phyloP scores from a whole-genome alignment of 2,888 invertebrate species.

The Phrixothrix hirtus region DNA sequence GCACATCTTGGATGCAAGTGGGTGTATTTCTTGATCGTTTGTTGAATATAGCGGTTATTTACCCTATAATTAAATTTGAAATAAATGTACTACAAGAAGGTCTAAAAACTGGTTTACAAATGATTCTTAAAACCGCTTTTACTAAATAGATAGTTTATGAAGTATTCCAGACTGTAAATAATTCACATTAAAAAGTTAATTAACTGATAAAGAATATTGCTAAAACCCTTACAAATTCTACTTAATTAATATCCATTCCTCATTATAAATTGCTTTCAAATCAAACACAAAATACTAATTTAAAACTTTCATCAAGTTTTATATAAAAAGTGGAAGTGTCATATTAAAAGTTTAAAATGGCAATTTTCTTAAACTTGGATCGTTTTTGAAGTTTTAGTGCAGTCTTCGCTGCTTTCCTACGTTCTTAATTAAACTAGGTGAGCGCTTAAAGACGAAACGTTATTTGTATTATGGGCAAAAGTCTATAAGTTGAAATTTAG shows the following conservation, averaged over 20 bases:
- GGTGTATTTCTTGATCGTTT: conserved; percentile 7
- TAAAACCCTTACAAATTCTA: too few species aligned
- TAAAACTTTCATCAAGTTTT: conserved; percentile 16
- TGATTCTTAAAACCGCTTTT: too few species aligned
- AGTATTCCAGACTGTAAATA: too few species aligned
- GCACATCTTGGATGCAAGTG: conserved; percentile 2
- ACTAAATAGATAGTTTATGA: too few species aligned
- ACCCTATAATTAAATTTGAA: conserved; percentile 19
- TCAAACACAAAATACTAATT: conserved; percentile 9
- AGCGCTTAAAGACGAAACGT: conserved; percentile 25
- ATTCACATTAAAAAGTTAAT: too few species aligned
- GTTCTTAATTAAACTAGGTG: conserved; percentile 43
- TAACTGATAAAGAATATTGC: too few species aligned
- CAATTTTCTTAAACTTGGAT: conserved; percentile 28
- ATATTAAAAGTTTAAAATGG: conserved; percentile 26
- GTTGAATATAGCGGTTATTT: conserved; percentile 19
- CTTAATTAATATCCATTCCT: too few species aligned
- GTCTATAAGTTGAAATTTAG: not conserved
- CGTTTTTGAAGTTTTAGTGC: conserved; percentile 40
- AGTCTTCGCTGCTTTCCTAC: conserved; percentile 36
- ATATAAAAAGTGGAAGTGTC: conserved; percentile 19
- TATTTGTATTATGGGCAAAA: conserved; percentile 14
- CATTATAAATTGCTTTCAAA: conserved; percentile 7
- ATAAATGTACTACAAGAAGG: conserved; percentile 11
- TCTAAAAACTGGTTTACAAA: conserved; percentile 9